A percentile compares a stretch with the other conserved stretches of the same genome.
These are phyloP conservation scores for Lasiurus borealis DNA, from an alignment of 2,113 vertebrate species.

Conservation along the genomic window DNA sequence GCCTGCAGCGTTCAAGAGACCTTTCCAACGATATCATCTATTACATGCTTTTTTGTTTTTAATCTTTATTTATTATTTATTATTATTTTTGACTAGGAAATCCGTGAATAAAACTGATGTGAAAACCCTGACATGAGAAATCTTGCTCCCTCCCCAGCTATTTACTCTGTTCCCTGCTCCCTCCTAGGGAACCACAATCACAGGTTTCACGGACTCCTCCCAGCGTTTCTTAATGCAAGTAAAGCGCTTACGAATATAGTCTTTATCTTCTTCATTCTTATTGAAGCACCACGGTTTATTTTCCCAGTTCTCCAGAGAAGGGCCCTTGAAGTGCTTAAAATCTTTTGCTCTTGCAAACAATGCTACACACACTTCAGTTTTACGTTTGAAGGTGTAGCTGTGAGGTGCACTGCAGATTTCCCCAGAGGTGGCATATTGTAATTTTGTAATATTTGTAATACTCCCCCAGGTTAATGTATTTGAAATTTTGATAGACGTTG, in stretches of 20 bases:
- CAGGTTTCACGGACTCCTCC: not conserved
- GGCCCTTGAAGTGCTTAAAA: not conserved
- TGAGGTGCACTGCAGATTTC: not conserved
- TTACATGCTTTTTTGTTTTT: not conserved
- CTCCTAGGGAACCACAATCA: too few relatives aligned
- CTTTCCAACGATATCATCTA: not conserved
- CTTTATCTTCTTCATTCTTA: not conserved
- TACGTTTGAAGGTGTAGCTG: not conserved
- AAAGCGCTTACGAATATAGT: not conserved
- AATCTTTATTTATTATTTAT: not conserved
- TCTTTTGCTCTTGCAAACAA: not conserved
- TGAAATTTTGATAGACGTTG: not conserved
- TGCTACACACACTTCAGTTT: not conserved
- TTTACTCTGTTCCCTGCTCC: not conserved
- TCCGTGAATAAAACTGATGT: not conserved
- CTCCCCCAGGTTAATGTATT: not conserved
- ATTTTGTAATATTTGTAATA: too few relatives aligned
- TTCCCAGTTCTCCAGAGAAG: constrained; percentile 12
- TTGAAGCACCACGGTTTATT: constrained; percentile 3
- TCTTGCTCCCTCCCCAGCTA: not conserved
- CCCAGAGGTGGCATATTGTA: not conserved
- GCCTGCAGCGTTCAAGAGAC: not conserved
- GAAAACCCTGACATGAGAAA: not conserved
- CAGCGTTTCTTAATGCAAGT: not conserved
- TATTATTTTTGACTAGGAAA: not conserved